These are phyloP conservation scores for Poeciliopsis occidentalis DNA, from an alignment of 2,113 vertebrate genomes.

Conservation along the genomic window DNA sequence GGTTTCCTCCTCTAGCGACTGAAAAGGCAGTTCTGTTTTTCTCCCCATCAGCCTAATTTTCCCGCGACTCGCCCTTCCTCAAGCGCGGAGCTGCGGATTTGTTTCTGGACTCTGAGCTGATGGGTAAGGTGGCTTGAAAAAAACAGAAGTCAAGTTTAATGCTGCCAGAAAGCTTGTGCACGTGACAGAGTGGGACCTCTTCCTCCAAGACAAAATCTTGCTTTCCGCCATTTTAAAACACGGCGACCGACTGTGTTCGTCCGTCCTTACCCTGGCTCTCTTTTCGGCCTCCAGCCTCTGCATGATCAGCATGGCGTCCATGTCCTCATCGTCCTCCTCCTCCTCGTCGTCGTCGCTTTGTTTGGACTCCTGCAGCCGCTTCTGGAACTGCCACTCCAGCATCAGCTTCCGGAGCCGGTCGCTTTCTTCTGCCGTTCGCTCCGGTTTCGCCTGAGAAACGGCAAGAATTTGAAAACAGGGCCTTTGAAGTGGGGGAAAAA, in stretches of 20 bases:
- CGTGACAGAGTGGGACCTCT: slow-evolving; percentile 1
- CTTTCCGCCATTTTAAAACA: no score
- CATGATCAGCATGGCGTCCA: slow-evolving; percentile 95
- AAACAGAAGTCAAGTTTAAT: slow-evolving; percentile 44
- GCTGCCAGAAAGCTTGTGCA: slow-evolving; percentile 23
- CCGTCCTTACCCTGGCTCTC: slow-evolving; percentile 91
- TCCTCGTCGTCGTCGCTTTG: slow-evolving; percentile 96
- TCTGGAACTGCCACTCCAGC: slow-evolving; percentile 99
- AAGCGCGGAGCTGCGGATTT: not conserved
- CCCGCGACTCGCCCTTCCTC: slow-evolving; percentile 31
- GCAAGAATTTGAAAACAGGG: not conserved
- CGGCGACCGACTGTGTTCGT: no score
- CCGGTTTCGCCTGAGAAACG: slow-evolving; percentile 84
- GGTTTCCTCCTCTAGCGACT: slow-evolving; percentile 29
- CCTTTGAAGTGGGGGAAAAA: no score
- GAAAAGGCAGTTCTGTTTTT: slow-evolving; percentile 15
- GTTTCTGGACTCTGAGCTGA: slow-evolving; percentile 23
- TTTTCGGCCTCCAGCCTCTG: slow-evolving; percentile 96
- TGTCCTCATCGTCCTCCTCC: slow-evolving; percentile 96
- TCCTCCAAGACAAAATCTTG: not conserved
- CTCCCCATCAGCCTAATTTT: slow-evolving; percentile 28
- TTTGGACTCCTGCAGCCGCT: slow-evolving; percentile 94
- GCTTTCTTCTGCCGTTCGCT: slow-evolving; percentile 91
- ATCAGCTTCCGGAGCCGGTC: slow-evolving; percentile 95
- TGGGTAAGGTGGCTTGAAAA: slow-evolving; percentile 22